Evolutionary conservation across 2,113 vertebrate species (phyloP), one percentile per base, ranked within the genome.

Genomic region (Paedocypris sp.): DNA sequence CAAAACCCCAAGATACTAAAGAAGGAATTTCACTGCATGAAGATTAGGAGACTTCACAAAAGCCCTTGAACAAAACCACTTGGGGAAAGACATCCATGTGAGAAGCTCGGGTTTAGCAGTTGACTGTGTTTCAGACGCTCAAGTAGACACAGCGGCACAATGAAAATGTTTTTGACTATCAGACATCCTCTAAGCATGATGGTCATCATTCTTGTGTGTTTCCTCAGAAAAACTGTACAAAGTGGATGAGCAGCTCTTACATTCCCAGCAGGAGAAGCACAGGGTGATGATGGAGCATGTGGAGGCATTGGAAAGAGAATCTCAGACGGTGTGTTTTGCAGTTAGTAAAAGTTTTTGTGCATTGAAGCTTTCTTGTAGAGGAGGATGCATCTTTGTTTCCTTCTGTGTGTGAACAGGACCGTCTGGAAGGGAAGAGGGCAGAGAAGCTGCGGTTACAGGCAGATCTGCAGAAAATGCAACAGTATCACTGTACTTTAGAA

Each of bases 391-490:
- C 25, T 83, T 32, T 6, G 20, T 61, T 43, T 66, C 22, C 46
- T 23, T 45, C 19, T 64, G 43, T 67, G 47, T 58, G 26, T 73
- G 64, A 53, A 25, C 73, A 98, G 94, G 93, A 96, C 68, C 90
- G 89, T 28, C 80, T 96, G 19, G 86, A 86, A 77, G 82, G 81
- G 0, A 86, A 94, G 59, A 83, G 83, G 62, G 80, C 80, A 28
- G 80, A 83, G 62, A 96, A 85, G 2, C 29, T 91, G 48, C 90
- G 87, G 67, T 77, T 92, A 33, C 89, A 97, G 81, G 75, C 82
- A 19, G 92, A 98, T 47, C 80, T 92, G 23, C 88, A 94, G 74
- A 94, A 94, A 68, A 89, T 90, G 20, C 86, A 91, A 66, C 86
- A 81, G 48, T 98, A 91, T 67, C 76, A 81, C 42, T 75, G 75